Evolutionary conservation across 2,888 invertebrate genomes (phyloP), one percentile per base, ranked within the genome.

Genomic region (Thymelicus lineola): DNA sequence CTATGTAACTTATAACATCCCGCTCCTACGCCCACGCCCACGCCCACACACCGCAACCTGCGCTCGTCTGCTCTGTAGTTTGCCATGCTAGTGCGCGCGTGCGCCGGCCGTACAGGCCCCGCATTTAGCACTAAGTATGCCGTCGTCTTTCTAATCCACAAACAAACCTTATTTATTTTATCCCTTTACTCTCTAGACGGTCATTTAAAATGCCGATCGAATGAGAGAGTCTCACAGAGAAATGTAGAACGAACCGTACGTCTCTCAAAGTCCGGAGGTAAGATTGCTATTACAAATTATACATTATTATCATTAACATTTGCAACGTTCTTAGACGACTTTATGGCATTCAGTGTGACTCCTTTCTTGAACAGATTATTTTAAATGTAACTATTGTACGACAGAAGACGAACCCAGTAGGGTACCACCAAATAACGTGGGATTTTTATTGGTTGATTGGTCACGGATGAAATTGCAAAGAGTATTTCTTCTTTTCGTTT

Each of bases 121-220:
- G 77, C 79, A 82, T 85, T 88, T 90, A 91, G 86, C 91, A 91
- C 90, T 89, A 90, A 89, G 89, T 90, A 90, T 86, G 85, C 87
- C 86, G 82, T 79, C 84, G 80, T 84, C 85, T 87, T 85, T 89
- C 85, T 89, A 89, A 89, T 89, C 91, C 91, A 87, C 89, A 89
- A 86, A 91, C 91, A 93, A 91, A 93, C 91, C 93, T 93, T 93
- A 93, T 94, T 94, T 94, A 93, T 94, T 93, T 94, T 94, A 88
- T 94, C 94, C 94, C 94, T 94, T 94, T 94, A 94, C 94, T 95
- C 95, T 95, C 94, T 95, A 95, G 95, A 95, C 95, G 95, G 95
- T 95, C 95, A 95, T 94, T 94, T 95, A 95, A 94, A 86, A 94
- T 94, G 94, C 94, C 94, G 93, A 93, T 94, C 93, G 92, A 93